phyloP scores from a whole-genome alignment of 2,797 vertebrate genomes.

The Peromyscus attwateri region DNA sequence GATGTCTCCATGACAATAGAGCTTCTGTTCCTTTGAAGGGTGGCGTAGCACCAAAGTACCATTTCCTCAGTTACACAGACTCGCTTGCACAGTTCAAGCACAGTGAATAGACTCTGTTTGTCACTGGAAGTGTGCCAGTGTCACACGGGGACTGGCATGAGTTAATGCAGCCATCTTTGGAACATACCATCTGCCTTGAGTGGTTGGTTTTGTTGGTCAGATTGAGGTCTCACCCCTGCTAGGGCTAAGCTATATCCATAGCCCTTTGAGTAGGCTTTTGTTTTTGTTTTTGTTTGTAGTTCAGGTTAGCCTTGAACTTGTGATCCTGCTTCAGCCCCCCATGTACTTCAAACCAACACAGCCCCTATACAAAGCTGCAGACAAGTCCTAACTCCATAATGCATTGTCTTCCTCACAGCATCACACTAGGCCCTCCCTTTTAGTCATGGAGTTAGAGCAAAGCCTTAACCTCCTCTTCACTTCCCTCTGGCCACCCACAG shows the following conservation, averaged over 20 bases:
- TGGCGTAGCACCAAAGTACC: background rate
- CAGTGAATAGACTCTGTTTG: background rate
- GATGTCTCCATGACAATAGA: background rate
- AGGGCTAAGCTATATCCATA: background rate
- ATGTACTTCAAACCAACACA: background rate
- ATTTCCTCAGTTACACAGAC: background rate
- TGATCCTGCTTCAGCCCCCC: background rate
- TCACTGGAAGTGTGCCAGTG: background rate
- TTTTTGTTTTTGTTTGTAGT: background rate
- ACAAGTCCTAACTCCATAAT: background rate
- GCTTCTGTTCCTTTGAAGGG: background rate
- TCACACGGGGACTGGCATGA: background rate
- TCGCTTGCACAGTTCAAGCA: background rate
- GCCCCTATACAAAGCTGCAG: background rate
- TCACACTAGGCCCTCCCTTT: background rate
- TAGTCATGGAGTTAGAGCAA: background rate
- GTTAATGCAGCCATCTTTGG: background rate
- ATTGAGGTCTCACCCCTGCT: background rate
- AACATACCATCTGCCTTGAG: background rate
- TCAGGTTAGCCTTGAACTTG: background rate
- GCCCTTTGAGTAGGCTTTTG: background rate
- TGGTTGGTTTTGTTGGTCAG: background rate
- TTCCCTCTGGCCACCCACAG: background rate
- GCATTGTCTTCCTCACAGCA: background rate
- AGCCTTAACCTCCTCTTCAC: background rate